Conservation (phyloP, 2,113 vertebrate species). For the Notarius lentiginosus region DNA sequence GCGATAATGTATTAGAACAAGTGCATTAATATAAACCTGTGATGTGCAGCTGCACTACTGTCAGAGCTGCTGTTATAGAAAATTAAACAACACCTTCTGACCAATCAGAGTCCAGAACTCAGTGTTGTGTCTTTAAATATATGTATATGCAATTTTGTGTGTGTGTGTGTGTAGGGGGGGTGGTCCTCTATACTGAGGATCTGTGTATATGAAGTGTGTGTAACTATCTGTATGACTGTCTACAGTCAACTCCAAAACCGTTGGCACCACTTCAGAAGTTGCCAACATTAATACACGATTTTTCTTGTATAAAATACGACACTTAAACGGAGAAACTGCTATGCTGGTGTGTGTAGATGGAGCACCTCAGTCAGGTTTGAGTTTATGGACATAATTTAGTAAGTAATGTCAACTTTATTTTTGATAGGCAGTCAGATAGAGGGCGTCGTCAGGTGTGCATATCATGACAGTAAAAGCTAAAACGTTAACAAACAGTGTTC, state of each 20-base stretch:
- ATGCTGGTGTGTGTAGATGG: too few relatives aligned
- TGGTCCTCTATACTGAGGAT: too few relatives aligned
- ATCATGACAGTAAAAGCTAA: not conserved
- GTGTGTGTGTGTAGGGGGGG: too few relatives aligned
- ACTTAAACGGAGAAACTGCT: too few relatives aligned
- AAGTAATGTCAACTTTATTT: not conserved
- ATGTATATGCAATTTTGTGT: not conserved
- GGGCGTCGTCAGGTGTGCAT: not conserved
- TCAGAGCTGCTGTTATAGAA: not conserved
- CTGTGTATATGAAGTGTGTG: too few relatives aligned
- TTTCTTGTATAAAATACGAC: too few relatives aligned
- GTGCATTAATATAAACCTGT: not conserved
- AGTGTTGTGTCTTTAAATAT: not conserved
- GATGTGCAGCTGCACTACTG: not conserved
- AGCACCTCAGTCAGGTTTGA: too few relatives aligned
- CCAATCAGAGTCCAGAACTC: not conserved
- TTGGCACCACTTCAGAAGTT: not conserved
- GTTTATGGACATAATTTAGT: too few relatives aligned
- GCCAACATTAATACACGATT: too few relatives aligned
- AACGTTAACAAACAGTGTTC: too few relatives aligned
- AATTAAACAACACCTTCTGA: not conserved
- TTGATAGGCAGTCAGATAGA: not conserved
- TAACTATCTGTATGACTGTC: too few relatives aligned
- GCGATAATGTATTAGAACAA: not conserved
- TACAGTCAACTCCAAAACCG: too few relatives aligned